Conservation (phyloP, 2,797 vertebrate genomes). For the Melanotaenia boesemani region DNA sequence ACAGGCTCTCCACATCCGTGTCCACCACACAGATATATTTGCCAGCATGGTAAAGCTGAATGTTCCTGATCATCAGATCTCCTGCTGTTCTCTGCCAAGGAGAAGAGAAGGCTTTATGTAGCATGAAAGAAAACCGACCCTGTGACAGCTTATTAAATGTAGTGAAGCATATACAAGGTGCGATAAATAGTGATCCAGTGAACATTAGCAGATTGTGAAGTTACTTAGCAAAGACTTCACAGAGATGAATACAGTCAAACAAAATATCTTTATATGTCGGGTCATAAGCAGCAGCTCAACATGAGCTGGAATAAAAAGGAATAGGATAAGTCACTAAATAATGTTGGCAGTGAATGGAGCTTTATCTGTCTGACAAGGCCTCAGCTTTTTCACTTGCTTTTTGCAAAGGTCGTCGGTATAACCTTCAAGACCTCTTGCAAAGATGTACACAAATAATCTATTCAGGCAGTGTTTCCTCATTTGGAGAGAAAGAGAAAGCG, state of each 20-base stretch:
- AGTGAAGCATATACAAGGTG: constrained; percentile 65
- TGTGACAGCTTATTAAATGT: constrained; percentile 74
- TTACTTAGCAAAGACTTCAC: constrained; percentile 27
- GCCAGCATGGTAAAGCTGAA: constrained; percentile 94
- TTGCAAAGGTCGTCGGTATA: constrained; percentile 34
- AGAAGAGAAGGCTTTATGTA: constrained; percentile 70
- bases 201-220: constrained; percentile 33
- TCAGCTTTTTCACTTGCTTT: constrained; percentile 29
- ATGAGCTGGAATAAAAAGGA: constrained; percentile 34
- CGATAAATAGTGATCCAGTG: constrained; percentile 53
- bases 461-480: constrained; percentile 32
- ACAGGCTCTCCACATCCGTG: constrained; percentile 94
- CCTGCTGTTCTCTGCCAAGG: constrained; percentile 88
- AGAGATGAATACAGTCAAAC: constrained; percentile 8
- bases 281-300: constrained; percentile 23
- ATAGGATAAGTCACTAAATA: constrained; percentile 26
- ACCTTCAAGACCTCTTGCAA: constrained; percentile 53
- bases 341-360: constrained; percentile 21
- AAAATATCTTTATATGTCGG: constrained; percentile 14
- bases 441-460: constrained; percentile 47
- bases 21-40: constrained; percentile 95
- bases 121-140: constrained; percentile 73
- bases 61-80: constrained; percentile 96
- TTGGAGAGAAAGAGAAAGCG: constrained; percentile 6
- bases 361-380: constrained; percentile 48